phyloP scores from a whole-genome alignment of 2,113 vertebrate genomes.

The Entosphenus tridentatus region DNA sequence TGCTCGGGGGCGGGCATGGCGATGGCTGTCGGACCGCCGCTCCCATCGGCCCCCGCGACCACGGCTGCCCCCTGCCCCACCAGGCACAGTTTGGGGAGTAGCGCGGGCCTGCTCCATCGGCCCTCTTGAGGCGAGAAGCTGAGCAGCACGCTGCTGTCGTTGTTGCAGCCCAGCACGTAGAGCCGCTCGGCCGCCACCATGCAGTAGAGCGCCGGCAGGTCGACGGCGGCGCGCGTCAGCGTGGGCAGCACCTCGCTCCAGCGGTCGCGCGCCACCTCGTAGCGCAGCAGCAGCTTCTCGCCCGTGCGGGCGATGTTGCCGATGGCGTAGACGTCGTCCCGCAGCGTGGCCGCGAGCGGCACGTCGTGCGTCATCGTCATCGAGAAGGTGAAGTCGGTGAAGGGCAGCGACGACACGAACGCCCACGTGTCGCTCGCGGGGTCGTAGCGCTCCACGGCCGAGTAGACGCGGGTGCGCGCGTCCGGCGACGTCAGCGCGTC shows the following conservation, averaged over 20 bases:
- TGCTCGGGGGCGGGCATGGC: conserved; percentile 24
- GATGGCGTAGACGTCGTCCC: conserved; percentile 24
- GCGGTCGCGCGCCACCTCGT: conserved; percentile 16
- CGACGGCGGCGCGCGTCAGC: conserved; percentile 21
- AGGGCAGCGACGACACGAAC: conserved; percentile 30
- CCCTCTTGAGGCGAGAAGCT: conserved; percentile 21
- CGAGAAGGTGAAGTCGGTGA: conserved; percentile 29
- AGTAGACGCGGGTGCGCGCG: conserved; percentile 26
- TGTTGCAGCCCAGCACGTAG: conserved; percentile 30
- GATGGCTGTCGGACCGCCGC: conserved; percentile 11
- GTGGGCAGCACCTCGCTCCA: conserved; percentile 35
- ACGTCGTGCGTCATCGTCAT: conserved; percentile 33
- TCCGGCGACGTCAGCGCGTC: conserved; percentile 27
- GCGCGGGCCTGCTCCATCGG: conserved; percentile 19
- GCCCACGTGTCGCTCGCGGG: conserved; percentile 28
- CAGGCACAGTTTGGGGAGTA: conserved; percentile 20
- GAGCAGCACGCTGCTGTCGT: conserved; percentile 22
- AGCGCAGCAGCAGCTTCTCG: conserved; percentile 30
- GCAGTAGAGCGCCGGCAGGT: conserved; percentile 28
- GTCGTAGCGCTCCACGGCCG: conserved; percentile 33
- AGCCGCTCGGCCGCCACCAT: conserved; percentile 26
- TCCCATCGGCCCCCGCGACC: neutral
- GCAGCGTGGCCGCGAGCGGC: conserved; percentile 22
- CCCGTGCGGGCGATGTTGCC: conserved; percentile 30
- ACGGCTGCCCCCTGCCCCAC: conserved; percentile 25